phyloP scores from a whole-genome alignment of 2,113 vertebrate species.

The Anser brachyrhynchus region DNA sequence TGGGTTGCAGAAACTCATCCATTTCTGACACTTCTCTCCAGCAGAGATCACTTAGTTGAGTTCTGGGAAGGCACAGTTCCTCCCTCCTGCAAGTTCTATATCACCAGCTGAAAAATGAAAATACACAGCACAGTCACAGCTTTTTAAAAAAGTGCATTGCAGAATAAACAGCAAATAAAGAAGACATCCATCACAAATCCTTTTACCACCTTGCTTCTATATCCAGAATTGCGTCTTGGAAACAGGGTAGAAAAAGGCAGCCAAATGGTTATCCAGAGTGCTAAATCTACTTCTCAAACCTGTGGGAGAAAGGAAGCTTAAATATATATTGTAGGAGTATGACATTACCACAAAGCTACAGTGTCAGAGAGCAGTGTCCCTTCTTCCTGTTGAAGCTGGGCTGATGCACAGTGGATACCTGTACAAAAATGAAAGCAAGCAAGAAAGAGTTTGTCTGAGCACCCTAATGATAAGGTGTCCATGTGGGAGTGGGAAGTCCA shows the following conservation, averaged over 20 bases:
- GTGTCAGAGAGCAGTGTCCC: background rate
- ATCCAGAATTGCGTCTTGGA: background rate
- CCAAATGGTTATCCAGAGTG: fast-evolving
- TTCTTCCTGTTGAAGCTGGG: background rate
- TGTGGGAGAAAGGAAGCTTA: background rate
- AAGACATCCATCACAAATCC: background rate
- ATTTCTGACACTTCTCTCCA: background rate
- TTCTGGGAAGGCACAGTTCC: background rate
- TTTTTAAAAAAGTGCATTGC: fast-evolving
- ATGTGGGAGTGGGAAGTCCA: background rate
- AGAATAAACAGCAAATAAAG: background rate
- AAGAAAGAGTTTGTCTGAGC: background rate
- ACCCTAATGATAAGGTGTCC: background rate
- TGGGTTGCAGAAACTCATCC: background rate
- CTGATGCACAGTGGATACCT: background rate
- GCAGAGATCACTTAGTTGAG: background rate
- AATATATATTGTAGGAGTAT: background rate
- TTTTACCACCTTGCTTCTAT: background rate
- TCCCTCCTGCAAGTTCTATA: background rate
- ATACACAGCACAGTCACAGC: fast-evolving
- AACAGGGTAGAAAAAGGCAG: background rate
- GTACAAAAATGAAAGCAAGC: background rate
- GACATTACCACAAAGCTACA: background rate
- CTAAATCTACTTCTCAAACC: background rate
- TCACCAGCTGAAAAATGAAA: background rate